Evolutionary conservation across 2,888 invertebrate genomes (phyloP), one percentile per base, ranked within the genome.

Genomic region (Synergus gifuensis): DNA sequence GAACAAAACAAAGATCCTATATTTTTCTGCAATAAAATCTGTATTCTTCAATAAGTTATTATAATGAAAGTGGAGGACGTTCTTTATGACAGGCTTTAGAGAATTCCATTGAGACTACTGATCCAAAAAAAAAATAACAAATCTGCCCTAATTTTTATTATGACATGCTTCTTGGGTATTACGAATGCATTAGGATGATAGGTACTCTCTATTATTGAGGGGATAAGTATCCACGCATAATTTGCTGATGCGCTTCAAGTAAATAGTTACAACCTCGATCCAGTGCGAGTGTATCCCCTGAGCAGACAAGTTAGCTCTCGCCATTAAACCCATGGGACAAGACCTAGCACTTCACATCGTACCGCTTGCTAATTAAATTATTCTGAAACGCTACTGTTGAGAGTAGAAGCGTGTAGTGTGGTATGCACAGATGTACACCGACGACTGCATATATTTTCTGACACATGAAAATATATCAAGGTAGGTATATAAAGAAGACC

Each of bases 281-380:
- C 81, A 79, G 79, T 79, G 16, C 11, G 81, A 28, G 81, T 85
- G 81, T 81, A 82, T 89, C 88, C 87, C 88, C 11, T 69, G 87
- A 86, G 87, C 80, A 73, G 77, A 79, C 80, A 81, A 87, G 87
- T 86, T 87, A 86, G 87, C 88, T 86, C 84, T 87, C 85, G 86
- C 88, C 90, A 90, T 90, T 90, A 90, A 89, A 81, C 90, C 90
- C 90, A 86, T 81, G 90, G 90, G 90, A 90, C 88, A 87, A 88
- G 88, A 88, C 89, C 87, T 85, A 84, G 86, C 89, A 89, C 89
- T 90, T 89, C 87, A 81, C 88, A 88, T 85, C 80, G 82, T 86
- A 81, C 87, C 79, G 83, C 84, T 85, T 86, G 85, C 89, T 90
- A 90, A 90, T 90, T 90, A 90, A 90, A 90, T 90, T 90, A 90